Conservation (phyloP, 2,888 invertebrate species). For the Caenorhabditis angaria region DNA sequence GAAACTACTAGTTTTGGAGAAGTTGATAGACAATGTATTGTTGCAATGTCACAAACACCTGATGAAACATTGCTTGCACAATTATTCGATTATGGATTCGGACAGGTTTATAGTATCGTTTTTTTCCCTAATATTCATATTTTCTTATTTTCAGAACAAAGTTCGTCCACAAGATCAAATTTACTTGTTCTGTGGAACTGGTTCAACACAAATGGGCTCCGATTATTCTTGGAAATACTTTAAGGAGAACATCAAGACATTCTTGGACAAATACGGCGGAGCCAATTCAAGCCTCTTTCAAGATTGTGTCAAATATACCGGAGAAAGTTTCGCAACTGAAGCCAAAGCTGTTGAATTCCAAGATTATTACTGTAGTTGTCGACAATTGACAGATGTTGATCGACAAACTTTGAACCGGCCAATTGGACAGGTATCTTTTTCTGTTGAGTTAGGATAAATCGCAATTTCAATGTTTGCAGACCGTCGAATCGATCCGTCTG, state of each 20-base stretch:
- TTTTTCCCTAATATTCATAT: no score
- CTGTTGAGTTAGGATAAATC: not conserved
- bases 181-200: conserved; percentile 51
- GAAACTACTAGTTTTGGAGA: conserved; percentile 63
- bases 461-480: conserved; percentile 24
- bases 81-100: conserved; percentile 63
- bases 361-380: conserved; percentile 33
- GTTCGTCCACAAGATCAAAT: conserved; percentile 65
- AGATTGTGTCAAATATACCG: conserved; percentile 31
- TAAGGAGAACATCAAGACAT: conserved; percentile 57
- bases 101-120: no score
- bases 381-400: conserved; percentile 27
- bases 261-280: conserved; percentile 62
- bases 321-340: conserved; percentile 29
- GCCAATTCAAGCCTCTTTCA: conserved; percentile 66
- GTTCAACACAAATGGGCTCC: conserved; percentile 48
- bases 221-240: conserved; percentile 65
- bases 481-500: conserved; percentile 52
- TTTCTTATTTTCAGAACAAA: conserved; percentile 58
- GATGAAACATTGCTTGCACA: conserved; percentile 43
- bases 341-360: conserved; percentile 27
- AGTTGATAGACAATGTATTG: conserved; percentile 56
- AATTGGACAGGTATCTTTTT: conserved; percentile 65
- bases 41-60: conserved; percentile 57
- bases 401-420: conserved; percentile 60